These are phyloP conservation scores for Mesembrinibis cayennensis DNA, from an alignment of 2,113 vertebrate genomes.

Conservation along the genomic window DNA sequence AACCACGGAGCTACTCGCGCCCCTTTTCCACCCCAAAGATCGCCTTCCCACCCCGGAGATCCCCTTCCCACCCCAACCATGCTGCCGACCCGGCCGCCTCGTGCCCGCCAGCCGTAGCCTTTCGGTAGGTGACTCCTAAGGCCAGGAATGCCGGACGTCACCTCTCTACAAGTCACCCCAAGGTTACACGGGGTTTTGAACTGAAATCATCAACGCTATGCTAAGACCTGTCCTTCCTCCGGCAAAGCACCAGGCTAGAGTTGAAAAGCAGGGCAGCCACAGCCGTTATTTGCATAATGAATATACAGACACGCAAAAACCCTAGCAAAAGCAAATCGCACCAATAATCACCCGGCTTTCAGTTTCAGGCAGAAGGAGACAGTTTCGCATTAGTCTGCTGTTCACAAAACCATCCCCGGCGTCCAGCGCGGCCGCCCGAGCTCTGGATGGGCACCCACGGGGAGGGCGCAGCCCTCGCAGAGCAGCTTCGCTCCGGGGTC, in stretches of 20 bases:
- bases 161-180: background rate
- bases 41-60: background rate
- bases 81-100: background rate
- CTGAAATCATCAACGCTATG: background rate
- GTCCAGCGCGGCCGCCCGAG: background rate
- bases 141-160: background rate
- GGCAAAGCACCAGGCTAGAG: background rate
- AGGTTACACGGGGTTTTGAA: background rate
- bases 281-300: background rate
- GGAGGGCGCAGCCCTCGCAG: background rate
- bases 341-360: background rate
- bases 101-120: background rate
- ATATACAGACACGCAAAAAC: background rate
- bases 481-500: rapidly evolving
- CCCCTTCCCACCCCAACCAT: background rate
- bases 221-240: background rate
- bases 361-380: background rate
- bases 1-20: rapidly evolving
- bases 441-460: background rate
- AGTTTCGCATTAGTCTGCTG: background rate
- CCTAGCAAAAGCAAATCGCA: background rate
- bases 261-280: background rate
- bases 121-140: background rate
- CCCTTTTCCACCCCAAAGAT: background rate
- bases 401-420: background rate